phyloP scores from a whole-genome alignment of 2,113 vertebrate species.

The Hydrolagus affinis region DNA sequence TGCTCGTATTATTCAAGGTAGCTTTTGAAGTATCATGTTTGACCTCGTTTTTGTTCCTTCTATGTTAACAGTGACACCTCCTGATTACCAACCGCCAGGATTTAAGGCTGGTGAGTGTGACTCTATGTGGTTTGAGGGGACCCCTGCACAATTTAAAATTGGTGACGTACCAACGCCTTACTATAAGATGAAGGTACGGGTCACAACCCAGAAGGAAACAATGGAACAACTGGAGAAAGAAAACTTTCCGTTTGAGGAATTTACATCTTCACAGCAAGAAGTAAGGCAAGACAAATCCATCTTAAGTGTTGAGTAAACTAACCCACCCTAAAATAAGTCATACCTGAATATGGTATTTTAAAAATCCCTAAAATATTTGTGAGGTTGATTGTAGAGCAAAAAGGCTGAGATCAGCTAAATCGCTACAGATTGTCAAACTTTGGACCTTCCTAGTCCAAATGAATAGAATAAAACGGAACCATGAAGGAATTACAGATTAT shows the following conservation, averaged over 20 bases:
- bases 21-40: background rate
- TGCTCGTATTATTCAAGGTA: background rate
- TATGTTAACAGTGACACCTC: slow-evolving; percentile 52
- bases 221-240: slow-evolving; percentile 36
- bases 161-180: slow-evolving; percentile 54
- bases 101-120: slow-evolving; percentile 51
- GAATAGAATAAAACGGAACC: no score
- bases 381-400: no score
- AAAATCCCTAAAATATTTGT: no score
- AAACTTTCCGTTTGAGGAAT: background rate
- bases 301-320: no score
- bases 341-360: no score
- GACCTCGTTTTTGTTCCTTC: slow-evolving; percentile 28
- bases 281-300: background rate
- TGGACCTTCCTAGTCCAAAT: no score
- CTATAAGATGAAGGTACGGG: slow-evolving; percentile 54
- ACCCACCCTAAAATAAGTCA: no score
- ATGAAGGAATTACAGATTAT: background rate
- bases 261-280: background rate
- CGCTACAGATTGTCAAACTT: no score
- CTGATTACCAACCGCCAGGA: slow-evolving; percentile 60
- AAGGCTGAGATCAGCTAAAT: no score
- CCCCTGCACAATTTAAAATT: slow-evolving; percentile 51
- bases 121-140: slow-evolving; percentile 49
- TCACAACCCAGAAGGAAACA: slow-evolving; percentile 52